These are phyloP conservation scores for Drosophila watanabei DNA, from an alignment of 1,140 invertebrate genomes.

Conservation along the genomic window DNA sequence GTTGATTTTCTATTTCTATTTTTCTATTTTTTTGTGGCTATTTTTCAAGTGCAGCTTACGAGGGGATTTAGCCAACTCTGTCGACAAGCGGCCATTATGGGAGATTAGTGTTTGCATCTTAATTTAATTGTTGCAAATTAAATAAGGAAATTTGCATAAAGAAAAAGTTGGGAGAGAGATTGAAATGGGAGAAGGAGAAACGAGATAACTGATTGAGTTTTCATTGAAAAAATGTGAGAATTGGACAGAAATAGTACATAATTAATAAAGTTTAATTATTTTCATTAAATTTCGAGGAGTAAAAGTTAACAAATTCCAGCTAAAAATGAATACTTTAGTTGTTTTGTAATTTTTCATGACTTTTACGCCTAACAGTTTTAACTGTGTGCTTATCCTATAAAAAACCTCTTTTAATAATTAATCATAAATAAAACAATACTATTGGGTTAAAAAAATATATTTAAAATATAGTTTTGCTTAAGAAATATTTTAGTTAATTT, in stretches of 20 bases:
- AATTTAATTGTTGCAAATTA: slow-evolving; percentile 79
- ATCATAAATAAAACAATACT: too few species aligned
- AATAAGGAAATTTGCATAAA: slow-evolving; percentile 57
- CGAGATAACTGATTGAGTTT: neutral
- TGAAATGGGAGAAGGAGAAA: neutral
- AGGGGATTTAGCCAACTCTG: slow-evolving; percentile 46
- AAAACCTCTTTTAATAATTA: too few species aligned
- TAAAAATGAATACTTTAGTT: too few species aligned
- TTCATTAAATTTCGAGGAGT: neutral
- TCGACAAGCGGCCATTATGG: slow-evolving; percentile 65
- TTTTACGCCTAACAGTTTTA: too few species aligned
- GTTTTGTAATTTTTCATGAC: too few species aligned
- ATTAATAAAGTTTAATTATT: neutral
- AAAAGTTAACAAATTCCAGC: too few species aligned
- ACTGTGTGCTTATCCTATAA: too few species aligned
- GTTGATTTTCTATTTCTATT: slow-evolving; percentile 61
- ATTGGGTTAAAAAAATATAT: too few species aligned
- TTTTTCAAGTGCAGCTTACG: slow-evolving; percentile 81
- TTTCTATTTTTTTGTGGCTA: slow-evolving; percentile 45
- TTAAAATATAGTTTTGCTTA: too few species aligned
- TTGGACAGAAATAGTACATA: neutral
- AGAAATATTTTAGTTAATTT: too few species aligned
- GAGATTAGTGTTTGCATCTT: slow-evolving; percentile 68
- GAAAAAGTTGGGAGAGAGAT: slow-evolving; percentile 6
- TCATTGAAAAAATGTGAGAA: too few species aligned